phyloP scores from a whole-genome alignment of 1,140 invertebrate genomes.

The Ips nitidus region DNA sequence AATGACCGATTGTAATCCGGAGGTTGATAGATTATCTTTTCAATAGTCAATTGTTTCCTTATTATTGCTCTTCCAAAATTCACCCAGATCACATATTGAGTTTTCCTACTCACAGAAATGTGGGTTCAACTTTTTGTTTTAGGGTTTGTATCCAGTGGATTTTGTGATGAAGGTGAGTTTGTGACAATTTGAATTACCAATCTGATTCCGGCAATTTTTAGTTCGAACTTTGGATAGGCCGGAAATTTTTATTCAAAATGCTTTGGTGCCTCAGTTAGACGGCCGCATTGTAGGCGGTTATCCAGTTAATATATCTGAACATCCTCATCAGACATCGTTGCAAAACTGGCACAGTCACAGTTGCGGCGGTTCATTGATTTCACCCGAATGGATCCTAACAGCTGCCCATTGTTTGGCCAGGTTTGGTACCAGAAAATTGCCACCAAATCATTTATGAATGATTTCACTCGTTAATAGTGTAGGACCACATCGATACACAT shows the following conservation, averaged over 20 bases:
- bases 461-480: not conserved
- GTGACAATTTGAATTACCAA: too few relatives aligned
- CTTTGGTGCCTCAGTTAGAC: conserved; percentile 8
- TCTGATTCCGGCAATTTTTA: too few relatives aligned
- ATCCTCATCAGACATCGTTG: conserved; percentile 55
- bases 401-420: conserved; percentile 55
- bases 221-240: not conserved
- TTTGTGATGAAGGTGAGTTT: too few relatives aligned
- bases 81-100: too few relatives aligned
- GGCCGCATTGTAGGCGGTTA: conserved; percentile 54
- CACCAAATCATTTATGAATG: not conserved
- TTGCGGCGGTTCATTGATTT: conserved; percentile 64
- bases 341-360: conserved; percentile 53
- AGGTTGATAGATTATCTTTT: too few relatives aligned
- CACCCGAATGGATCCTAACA: conserved; percentile 53
- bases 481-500: conserved; percentile 6
- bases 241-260: conserved; percentile 1
- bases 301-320: conserved; percentile 49
- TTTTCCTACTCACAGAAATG: too few relatives aligned
- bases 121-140: too few relatives aligned
- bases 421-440: not conserved
- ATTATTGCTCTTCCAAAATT: too few relatives aligned
- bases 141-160: too few relatives aligned
- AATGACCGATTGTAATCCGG: too few relatives aligned
- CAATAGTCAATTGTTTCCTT: too few relatives aligned